Percentiles rank a stretch among this genome's conserved stretches.
These are phyloP conservation scores for Pogonocherus hispidulus DNA, from an alignment of 2,888 invertebrate species.

Conservation along the genomic window DNA sequence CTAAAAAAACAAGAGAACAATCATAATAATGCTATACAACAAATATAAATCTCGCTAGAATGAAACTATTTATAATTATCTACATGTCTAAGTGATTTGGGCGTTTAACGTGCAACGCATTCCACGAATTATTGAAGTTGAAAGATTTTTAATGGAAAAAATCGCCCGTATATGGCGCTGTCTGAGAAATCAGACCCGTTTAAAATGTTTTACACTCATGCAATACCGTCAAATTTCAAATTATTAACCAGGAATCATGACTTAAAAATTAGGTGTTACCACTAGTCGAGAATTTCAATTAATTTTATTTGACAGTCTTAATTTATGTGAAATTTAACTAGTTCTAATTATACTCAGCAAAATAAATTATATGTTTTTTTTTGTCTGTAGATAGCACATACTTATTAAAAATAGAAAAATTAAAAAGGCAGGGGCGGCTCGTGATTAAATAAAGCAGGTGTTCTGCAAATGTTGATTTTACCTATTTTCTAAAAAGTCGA, in stretches of 20 bases:
- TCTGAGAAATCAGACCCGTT: neutral
- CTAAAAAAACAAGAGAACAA: neutral
- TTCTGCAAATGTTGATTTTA: too few species aligned
- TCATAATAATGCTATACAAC: neutral
- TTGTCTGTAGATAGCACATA: too few species aligned
- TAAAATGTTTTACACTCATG: too few species aligned
- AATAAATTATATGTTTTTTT: too few species aligned
- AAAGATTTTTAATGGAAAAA: conserved; percentile 1
- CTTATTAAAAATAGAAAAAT: too few species aligned
- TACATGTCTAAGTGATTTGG: neutral
- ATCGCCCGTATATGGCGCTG: neutral
- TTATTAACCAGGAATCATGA: conserved; percentile 1
- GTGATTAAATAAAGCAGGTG: too few species aligned
- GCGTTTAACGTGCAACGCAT: neutral
- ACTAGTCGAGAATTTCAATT: neutral
- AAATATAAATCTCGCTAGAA: neutral
- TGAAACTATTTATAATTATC: neutral
- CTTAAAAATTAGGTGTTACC: neutral
- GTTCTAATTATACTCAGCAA: too few species aligned
- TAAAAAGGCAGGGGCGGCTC: too few species aligned
- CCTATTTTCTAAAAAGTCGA: too few species aligned
- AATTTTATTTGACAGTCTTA: neutral
- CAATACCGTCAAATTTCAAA: neutral
- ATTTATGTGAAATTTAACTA: neutral
- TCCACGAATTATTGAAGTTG: neutral